Percentiles rank a stretch among this genome's conserved stretches.
Conservation (phyloP, 2,113 vertebrate species). For the Tyrannus savana region DNA sequence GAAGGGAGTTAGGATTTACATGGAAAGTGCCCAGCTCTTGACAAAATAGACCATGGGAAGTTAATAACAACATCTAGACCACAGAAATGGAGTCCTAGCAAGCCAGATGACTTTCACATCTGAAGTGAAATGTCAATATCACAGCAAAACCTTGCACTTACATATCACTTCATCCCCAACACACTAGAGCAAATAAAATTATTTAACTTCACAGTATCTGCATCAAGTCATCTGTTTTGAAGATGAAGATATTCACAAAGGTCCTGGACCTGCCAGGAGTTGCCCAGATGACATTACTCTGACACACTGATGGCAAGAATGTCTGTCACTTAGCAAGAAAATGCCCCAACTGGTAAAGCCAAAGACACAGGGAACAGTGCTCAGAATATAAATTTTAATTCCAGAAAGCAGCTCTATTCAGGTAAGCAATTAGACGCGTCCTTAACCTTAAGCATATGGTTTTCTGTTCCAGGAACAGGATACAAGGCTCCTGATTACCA, state of each 20-base stretch:
- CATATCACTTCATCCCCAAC: neutral
- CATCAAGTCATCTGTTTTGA: neutral
- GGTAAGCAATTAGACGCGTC: neutral
- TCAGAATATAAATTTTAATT: neutral
- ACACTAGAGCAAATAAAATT: neutral
- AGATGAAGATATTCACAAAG: neutral
- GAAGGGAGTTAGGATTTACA: neutral
- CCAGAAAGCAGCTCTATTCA: neutral
- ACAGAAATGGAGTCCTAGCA: neutral
- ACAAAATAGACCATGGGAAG: neutral
- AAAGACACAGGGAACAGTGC: neutral
- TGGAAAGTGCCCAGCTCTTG: neutral
- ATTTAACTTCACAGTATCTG: neutral
- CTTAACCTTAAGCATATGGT: neutral
- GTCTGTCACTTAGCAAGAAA: fast-evolving
- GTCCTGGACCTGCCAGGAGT: neutral
- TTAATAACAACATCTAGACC: neutral
- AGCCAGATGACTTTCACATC: neutral
- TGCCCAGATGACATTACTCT: neutral
- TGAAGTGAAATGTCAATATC: neutral
- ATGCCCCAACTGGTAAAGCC: neutral
- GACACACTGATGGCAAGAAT: neutral
- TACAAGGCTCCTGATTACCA: neutral
- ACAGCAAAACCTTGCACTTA: neutral
- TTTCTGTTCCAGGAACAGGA: neutral